phyloP scores from a whole-genome alignment of 2,888 invertebrate species.

The Ophioninae sp. region DNA sequence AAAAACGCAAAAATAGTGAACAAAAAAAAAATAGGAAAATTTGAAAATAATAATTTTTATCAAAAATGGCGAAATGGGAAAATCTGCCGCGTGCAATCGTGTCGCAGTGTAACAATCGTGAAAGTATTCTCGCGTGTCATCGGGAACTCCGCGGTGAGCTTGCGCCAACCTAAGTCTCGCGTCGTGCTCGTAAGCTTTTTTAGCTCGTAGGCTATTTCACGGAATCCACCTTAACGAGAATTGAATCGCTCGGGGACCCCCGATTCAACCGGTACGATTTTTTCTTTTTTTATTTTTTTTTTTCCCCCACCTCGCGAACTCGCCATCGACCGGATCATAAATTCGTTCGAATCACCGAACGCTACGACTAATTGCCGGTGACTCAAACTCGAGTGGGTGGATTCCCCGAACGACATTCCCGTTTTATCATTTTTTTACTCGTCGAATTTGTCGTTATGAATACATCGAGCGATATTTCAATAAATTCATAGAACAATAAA shows the following conservation, averaged over 20 bases:
- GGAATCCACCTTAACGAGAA: conserved; percentile 57
- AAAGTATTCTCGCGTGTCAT: no score
- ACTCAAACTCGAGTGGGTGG: conserved; percentile 1
- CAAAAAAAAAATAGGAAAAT: no score
- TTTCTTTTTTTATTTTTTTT: conserved; percentile 2
- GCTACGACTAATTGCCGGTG: conserved; percentile 3
- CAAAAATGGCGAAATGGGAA: no score
- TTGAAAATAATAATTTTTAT: no score
- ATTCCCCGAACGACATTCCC: background rate
- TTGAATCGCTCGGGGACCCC: conserved; percentile 52
- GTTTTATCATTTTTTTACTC: background rate
- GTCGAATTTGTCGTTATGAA: background rate
- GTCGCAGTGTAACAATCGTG: no score
- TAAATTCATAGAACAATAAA: background rate
- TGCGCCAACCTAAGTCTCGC: conserved; percentile 14
- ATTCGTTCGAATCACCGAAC: background rate
- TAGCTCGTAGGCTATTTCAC: conserved; percentile 51
- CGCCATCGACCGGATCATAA: background rate
- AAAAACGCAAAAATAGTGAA: no score
- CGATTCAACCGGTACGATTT: conserved; percentile 29
- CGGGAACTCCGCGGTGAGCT: no score
- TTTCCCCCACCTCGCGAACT: background rate
- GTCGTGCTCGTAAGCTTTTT: conserved; percentile 14
- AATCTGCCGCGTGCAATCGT: no score
- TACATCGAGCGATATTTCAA: background rate